These are phyloP conservation scores for Pseudopleuronectes americanus DNA, from an alignment of 2,797 vertebrate species.

Conservation along the genomic window DNA sequence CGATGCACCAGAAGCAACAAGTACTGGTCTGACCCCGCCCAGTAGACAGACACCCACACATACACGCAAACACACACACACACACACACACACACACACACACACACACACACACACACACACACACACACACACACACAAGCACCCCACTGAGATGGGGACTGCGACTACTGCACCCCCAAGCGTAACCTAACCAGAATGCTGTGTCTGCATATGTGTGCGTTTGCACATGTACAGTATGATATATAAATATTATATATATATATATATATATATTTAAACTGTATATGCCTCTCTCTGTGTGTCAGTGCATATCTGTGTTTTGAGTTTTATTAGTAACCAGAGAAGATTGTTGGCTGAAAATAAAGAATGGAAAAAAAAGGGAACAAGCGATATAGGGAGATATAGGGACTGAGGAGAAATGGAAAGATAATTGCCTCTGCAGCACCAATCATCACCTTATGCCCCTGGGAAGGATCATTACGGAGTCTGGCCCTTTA, in stretches of 20 bases:
- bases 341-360: slow-evolving; percentile 55
- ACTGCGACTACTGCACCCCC: slow-evolving; percentile 60
- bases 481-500: slow-evolving; percentile 72
- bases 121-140: slow-evolving; percentile 24
- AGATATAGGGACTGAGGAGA: slow-evolving; percentile 39
- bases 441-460: slow-evolving; percentile 74
- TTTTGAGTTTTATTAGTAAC: slow-evolving; percentile 60
- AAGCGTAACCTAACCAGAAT: slow-evolving; percentile 67
- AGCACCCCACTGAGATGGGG: slow-evolving; percentile 63
- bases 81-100: slow-evolving; percentile 32
- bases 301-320: slow-evolving; percentile 30
- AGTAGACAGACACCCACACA: slow-evolving; percentile 51
- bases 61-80: slow-evolving; percentile 14
- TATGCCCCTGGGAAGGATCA: slow-evolving; percentile 69
- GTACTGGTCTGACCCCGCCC: slow-evolving; percentile 68
- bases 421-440: slow-evolving; percentile 75
- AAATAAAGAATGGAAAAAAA: slow-evolving; percentile 36
- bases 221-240: slow-evolving; percentile 16
- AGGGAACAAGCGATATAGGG: slow-evolving; percentile 20
- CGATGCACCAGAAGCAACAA: slow-evolving; percentile 84
- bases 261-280: slow-evolving; percentile 8
- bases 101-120: slow-evolving; percentile 12
- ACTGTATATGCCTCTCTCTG: slow-evolving; percentile 11
- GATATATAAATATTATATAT: slow-evolving; percentile 22
- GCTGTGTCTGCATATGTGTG: slow-evolving; percentile 38